Evolutionary conservation across 2,797 vertebrate species (phyloP), one percentile per base, ranked within the genome.

Genomic region (Steatocranus sp.): DNA sequence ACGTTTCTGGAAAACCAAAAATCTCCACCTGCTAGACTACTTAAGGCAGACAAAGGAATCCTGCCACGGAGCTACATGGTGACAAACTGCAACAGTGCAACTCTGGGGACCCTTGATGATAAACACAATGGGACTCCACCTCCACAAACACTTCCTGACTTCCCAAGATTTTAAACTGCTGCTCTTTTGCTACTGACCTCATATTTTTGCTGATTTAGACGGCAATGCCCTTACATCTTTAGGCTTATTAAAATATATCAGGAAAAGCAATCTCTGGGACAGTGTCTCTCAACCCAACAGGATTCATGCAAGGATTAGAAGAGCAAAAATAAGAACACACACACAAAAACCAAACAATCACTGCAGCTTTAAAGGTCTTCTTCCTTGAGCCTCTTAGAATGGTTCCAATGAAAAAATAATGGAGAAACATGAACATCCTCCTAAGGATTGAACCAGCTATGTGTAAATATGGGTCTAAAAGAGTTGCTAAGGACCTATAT

Each of bases 1-100:
- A 76, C 7, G 8, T 75, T 87, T 83, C 82, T 81, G 82, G 70
- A 86, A 70, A 78, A 49, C 49, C 38, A 32, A 63, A 80, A 83
- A 34, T 75, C 63, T 89, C 75, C 83, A 86, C 76, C 86, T 89
- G 91, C 83, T 82, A 36, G 15, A 90, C 23, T 48, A 82, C 83
- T 91, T 83, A 81, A 34, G 61, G 51, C 3, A 82, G 77, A 86
- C 83, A 74, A 80, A 85, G 79, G 58, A 76, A 68, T 77, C 46
- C 48, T 77, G 76, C 74, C 48, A 15, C 20, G 2, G 23, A 34
- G 66, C 61, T 79, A 50, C 74, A 48, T 15, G 4, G 61, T 77
- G 74, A 81, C 63, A 80, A 82, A 81, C 48, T 51, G 46, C 74
- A 84, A 53, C 78, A 54, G 30, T 20, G 74, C 2, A 75, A 81